Conservation (phyloP, 2,113 vertebrate species). For the Falcunculus frontatus region DNA sequence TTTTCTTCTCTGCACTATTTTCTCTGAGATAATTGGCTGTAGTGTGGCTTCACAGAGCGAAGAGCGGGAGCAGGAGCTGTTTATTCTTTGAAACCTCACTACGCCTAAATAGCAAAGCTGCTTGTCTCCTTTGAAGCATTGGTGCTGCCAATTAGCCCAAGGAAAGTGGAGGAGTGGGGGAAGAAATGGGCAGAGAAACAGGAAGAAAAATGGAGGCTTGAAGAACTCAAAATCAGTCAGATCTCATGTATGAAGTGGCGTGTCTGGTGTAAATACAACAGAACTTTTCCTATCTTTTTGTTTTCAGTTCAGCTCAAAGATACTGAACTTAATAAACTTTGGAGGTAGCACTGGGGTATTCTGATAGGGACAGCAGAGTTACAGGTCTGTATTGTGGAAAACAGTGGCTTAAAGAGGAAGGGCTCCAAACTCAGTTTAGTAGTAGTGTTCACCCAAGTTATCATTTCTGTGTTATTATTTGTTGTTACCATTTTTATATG, state of each 20-base stretch:
- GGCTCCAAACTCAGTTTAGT: not conserved
- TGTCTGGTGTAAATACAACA: not conserved
- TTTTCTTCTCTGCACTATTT: not conserved
- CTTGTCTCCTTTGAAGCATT: constrained; percentile 21
- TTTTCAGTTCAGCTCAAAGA: not conserved
- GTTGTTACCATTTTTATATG: not conserved
- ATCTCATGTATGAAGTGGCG: not conserved
- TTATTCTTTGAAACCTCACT: constrained; percentile 14
- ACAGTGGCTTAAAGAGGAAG: not conserved
- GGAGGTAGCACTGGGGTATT: not conserved
- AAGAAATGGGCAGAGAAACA: not conserved
- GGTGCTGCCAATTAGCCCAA: not conserved
- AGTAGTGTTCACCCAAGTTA: not conserved
- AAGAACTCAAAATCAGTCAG: not conserved
- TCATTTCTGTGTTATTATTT: not conserved
- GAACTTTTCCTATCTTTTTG: not conserved
- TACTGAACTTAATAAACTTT: not conserved
- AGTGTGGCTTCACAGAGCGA: not conserved
- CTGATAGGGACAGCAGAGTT: not conserved
- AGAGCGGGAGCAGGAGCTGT: not conserved
- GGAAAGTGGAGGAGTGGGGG: not conserved
- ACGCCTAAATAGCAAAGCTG: not conserved
- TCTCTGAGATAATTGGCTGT: not conserved
- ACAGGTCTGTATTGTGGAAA: not conserved
- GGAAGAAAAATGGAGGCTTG: not conserved